Base-by-base conservation (phyloP, 2,888 invertebrate species). In the Phymatocera aterrima region DNA sequence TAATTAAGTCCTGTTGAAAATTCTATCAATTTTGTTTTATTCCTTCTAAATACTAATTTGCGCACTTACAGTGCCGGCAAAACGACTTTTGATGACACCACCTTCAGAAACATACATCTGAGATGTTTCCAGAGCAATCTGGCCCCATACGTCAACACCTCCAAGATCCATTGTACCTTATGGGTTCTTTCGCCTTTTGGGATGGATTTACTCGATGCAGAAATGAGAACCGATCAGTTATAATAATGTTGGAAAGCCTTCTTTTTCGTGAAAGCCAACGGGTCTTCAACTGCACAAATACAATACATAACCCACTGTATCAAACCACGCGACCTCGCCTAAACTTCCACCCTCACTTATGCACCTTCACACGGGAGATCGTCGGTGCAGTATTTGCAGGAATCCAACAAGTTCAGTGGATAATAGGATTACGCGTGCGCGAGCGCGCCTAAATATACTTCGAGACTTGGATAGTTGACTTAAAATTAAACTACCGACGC, bases 21-120 rank as follows among this genome's bases (percentile, higher is more conserved):
- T 8, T 64, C 37, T 64, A 8, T 37, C 31, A 37, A 37, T 46
- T 68, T 46, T n/a, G 21, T 15, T 28, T 24, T 28, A 28, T 21
- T 6, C 8, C 3, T n/a, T n/a, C n/a, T 46, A n/a, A 40, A 46
- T 8, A 24, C 43, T 43, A 68, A 68, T 68, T 43, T n/a, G 24
- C 51, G 72, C 81, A 88, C 92, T 93, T 95, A 97, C 97, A 94
- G 97, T 97, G 91, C 93, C 94, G 79, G 96, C 95, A 89, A 96
- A 97, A 81, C 96, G 96, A 90, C 96, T 96, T 88, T 95, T 94
- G 85, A 95, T 92, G 84, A 94, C 93, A 79, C 95, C 95, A 81
- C 95, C 96, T 91, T 97, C 97, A 54, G 94, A 94, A 83, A 97
- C 92, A 91, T 96, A 97, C 82, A 97, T 95, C 91, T 96, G 96